Percentiles rank a stretch among this genome's conserved stretches.
These are phyloP conservation scores for Sinelater perroti DNA, from an alignment of 2,888 invertebrate species.

Conservation along the genomic window DNA sequence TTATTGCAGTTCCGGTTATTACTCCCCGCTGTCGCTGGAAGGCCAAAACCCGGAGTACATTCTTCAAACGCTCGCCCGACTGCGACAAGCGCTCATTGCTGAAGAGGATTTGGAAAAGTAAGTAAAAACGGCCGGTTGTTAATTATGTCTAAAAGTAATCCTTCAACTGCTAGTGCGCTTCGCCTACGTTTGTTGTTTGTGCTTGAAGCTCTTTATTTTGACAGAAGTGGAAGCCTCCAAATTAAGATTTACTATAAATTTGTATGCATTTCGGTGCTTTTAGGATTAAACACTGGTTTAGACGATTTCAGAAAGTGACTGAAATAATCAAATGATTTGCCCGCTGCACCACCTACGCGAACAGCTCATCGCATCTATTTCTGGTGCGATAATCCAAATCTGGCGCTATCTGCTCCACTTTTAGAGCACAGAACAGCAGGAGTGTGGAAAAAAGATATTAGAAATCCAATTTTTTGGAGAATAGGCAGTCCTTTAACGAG, in stretches of 20 bases:
- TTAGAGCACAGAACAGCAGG: slow-evolving; percentile 4
- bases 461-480: slow-evolving; percentile 27
- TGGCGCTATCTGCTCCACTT: neutral
- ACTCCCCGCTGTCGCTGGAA: slow-evolving; percentile 60
- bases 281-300: no score
- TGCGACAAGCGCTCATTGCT: slow-evolving; percentile 78
- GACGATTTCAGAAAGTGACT: no score
- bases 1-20: slow-evolving; percentile 53
- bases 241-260: no score
- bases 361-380: no score
- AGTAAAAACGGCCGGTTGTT: slow-evolving; percentile 58
- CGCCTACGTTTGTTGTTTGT: neutral
- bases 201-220: slow-evolving; percentile 1
- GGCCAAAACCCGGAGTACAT: slow-evolving; percentile 83
- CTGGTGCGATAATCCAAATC: neutral
- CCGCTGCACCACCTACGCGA: no score
- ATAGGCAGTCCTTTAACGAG: slow-evolving; percentile 21
- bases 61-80: slow-evolving; percentile 77
- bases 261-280: neutral
- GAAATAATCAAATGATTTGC: no score
- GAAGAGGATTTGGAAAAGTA: slow-evolving; percentile 84
- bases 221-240: no score
- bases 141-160: slow-evolving; percentile 13
- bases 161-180: slow-evolving; percentile 7
- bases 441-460: slow-evolving; percentile 15